Base-by-base conservation (phyloP, 2,113 vertebrate genomes). In the Callionymus lyra region DNA sequence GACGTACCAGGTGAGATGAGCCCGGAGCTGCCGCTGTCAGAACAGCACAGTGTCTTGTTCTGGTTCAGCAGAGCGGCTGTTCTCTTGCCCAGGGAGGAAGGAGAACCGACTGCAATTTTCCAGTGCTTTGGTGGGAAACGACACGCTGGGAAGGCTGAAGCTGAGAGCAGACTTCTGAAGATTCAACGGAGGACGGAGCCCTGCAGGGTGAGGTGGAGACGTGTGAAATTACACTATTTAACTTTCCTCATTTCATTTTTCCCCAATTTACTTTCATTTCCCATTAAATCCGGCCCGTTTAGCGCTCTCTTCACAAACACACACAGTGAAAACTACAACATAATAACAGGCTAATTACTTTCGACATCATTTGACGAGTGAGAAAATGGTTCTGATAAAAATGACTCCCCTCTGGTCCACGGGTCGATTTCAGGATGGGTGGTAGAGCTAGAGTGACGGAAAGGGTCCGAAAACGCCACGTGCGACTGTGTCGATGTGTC, bases 1-100 rank as follows among this genome's bases (percentile, higher is more conserved):
- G 52, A 52, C 60, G 50, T 54, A 54, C 19, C 41, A 45, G 57
- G 43, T 43, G 51, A 65, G 47, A 67, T 15, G 44, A 56, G 56
- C 62, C 53, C 9, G 47, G 10, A 53, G 62, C 44, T 10, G 51
- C 13, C 16, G 5, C 34, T 46, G 59, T 86, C 79, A 86, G 67
- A 86, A 84, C 41, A 84, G 68, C 44, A 86, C 84, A 4, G 73
- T 55, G n/a, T 80, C 78, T 21, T 63, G 68, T 72, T 80, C 56
- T 21, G 63, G 51, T 53, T 64, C 71, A 58, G 70, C 57, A 45
- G 56, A 76, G 67, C 55, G 38, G 37, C 53, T 65, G 65, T 72
- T 69, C 38, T 57, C 71, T 63, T 70, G 64, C 47, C 76, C 67
- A 34, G 31, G 66, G 42, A 57, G 56, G 31, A 49, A 34, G 38